Evolutionary conservation across 2,113 vertebrate species (phyloP).

Genomic region (Spermophilus dauricus): DNA sequence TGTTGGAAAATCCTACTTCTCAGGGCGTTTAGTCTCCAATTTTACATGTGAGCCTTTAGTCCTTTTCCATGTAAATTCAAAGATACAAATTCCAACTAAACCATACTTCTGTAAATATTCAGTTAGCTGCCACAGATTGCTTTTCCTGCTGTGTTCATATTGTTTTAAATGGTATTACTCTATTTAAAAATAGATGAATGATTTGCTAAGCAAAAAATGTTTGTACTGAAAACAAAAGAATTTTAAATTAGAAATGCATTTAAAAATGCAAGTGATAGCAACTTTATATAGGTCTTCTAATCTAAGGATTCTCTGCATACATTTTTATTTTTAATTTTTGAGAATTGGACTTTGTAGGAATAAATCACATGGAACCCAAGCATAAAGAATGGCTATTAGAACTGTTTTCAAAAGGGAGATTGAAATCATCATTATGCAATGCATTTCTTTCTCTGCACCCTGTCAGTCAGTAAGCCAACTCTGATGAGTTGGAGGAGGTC

Average conservation of each 20-base stretch:
- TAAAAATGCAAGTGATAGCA: background rate
- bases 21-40: background rate
- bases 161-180: conserved; percentile 49
- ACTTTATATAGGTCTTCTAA: background rate
- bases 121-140: conserved; percentile 20
- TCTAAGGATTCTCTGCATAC: background rate
- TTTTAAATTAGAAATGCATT: background rate
- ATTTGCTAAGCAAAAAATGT: background rate
- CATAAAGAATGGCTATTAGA: background rate
- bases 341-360: background rate
- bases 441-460: background rate
- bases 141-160: background rate
- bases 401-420: background rate
- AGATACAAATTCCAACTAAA: conserved; percentile 37
- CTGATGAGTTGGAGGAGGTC: background rate
- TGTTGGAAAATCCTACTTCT: background rate
- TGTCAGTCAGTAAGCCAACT: background rate
- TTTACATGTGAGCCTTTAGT: background rate
- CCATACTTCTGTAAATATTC: background rate
- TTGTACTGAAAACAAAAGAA: background rate
- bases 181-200: conserved; percentile 53
- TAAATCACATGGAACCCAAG: background rate
- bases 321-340: conserved; percentile 18
- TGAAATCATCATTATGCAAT: background rate
- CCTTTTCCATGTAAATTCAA: background rate